Conservation (phyloP, 2,113 vertebrate species). For the Ancistrus triradiatus region DNA sequence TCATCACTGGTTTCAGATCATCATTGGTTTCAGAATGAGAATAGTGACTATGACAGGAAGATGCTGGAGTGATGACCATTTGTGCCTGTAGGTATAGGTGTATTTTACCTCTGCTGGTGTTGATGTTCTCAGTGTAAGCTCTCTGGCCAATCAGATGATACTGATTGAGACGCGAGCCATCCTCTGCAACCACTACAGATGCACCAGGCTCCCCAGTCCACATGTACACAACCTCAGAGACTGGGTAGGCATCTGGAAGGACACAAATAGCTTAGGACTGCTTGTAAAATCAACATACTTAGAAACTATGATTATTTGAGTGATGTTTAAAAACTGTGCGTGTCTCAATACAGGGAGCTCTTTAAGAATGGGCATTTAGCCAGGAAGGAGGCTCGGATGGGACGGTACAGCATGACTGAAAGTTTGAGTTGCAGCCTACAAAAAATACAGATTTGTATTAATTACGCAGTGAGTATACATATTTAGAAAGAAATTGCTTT, state of each 20-base stretch:
- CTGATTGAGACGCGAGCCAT: slow-evolving; percentile 92
- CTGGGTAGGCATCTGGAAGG: slow-evolving; percentile 86
- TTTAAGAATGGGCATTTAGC: background rate
- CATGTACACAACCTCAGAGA: slow-evolving; percentile 90
- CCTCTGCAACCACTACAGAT: slow-evolving; percentile 92
- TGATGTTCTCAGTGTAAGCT: slow-evolving; percentile 87
- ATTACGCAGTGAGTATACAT: too few relatives aligned
- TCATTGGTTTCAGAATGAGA: background rate
- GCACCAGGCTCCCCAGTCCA: slow-evolving; percentile 85
- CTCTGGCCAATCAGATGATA: slow-evolving; percentile 92
- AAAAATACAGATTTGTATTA: too few relatives aligned
- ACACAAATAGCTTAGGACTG: background rate
- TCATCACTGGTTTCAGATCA: background rate
- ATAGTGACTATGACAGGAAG: background rate
- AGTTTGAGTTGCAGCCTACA: too few relatives aligned
- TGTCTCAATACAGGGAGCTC: too few relatives aligned
- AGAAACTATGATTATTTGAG: too few relatives aligned
- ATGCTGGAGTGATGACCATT: slow-evolving; percentile 1
- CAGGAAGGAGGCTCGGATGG: too few relatives aligned
- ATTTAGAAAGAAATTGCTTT: too few relatives aligned
- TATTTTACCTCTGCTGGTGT: slow-evolving; percentile 84
- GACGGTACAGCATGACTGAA: too few relatives aligned
- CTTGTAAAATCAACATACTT: too few relatives aligned
- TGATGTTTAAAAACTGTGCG: background rate
- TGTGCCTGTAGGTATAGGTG: background rate